phyloP scores from a whole-genome alignment of 2,888 invertebrate genomes.

The Drosophila diplacantha region DNA sequence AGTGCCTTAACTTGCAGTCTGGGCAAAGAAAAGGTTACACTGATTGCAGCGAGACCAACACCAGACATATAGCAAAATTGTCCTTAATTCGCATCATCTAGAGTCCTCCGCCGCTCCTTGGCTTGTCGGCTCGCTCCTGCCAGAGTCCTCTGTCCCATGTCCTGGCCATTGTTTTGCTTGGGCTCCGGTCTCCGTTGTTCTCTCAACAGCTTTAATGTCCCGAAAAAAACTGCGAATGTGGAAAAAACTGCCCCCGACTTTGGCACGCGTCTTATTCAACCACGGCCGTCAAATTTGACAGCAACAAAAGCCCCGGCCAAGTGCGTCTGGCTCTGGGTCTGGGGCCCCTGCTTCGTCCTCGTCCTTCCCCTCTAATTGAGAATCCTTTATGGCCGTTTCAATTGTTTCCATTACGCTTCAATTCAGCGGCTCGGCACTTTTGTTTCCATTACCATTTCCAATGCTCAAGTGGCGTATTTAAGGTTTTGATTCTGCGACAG shows the following conservation, averaged over 20 bases:
- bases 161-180: conserved; percentile 45
- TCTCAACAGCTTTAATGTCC: conserved; percentile 51
- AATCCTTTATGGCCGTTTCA: conserved; percentile 73
- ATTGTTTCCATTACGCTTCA: conserved; percentile 75
- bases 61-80: conserved; percentile 39
- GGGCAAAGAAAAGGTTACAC: conserved; percentile 27
- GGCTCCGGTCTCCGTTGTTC: conserved; percentile 46
- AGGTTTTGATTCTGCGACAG: conserved; percentile 74
- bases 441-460: conserved; percentile 66
- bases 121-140: conserved; percentile 1
- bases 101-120: conserved; percentile 35
- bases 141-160: conserved; percentile 17
- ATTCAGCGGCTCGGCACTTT: conserved; percentile 60
- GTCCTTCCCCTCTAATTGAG: conserved; percentile 65
- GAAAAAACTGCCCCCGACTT: conserved; percentile 29
- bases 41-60: conserved; percentile 29
- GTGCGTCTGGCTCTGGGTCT: conserved; percentile 27
- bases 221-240: conserved; percentile 21
- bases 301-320: conserved; percentile 45
- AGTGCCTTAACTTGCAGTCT: not conserved
- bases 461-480: conserved; percentile 74
- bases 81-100: conserved; percentile 55
- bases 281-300: conserved; percentile 76
- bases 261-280: conserved; percentile 67
- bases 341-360: conserved; percentile 13